Base-by-base conservation (phyloP, 2,113 vertebrate genomes). In the Gavialis gangeticus region DNA sequence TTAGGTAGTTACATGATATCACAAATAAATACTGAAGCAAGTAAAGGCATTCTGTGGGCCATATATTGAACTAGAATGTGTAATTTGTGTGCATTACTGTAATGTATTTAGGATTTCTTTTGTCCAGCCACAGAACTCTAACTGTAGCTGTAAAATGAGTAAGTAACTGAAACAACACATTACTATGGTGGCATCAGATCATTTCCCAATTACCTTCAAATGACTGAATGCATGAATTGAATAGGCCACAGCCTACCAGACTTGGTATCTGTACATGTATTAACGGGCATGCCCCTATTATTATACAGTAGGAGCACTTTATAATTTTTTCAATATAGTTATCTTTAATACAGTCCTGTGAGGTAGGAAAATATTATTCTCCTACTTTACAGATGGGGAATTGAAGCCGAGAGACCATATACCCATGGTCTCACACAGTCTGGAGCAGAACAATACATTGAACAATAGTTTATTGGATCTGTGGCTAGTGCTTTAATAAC, bases 51-150 rank as follows among this genome's bases (percentile, higher is more conserved):
- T 18, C 54, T 3, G 58, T 73, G 71, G 92, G 94, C 82, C 89
- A 94, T 84, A 95, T 92, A 96, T 95, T 79, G 77, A 81, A 85
- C 24, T 76, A 96, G 84, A 9, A 83, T 84, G 62, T 69, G 37
- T 75, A 27, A 1, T 82, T 91, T 86, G 57, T 88, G 84, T 24
- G 10, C 90, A 56, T 67, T 24, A 24, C n/a, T 22, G 46, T 13
- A 30, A n/a, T 91, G 56, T 73, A 89, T 96, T 93, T 97, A 93
- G 46, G 46, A 46, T 46, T 46, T 46, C 46, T 46, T 46, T 46
- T 46, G 46, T 46, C 46, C 46, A 46, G 46, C 46, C 46, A 46
- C 46, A 46, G 46, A 46, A 46, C 46, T 46, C 46, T 46, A 46
- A 46, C 46, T 46, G 46, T 46, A 46, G 46, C 46, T 46, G 46